Evolutionary conservation across 2,797 vertebrate species (phyloP).

Genomic region (Takifugu ocellatus): DNA sequence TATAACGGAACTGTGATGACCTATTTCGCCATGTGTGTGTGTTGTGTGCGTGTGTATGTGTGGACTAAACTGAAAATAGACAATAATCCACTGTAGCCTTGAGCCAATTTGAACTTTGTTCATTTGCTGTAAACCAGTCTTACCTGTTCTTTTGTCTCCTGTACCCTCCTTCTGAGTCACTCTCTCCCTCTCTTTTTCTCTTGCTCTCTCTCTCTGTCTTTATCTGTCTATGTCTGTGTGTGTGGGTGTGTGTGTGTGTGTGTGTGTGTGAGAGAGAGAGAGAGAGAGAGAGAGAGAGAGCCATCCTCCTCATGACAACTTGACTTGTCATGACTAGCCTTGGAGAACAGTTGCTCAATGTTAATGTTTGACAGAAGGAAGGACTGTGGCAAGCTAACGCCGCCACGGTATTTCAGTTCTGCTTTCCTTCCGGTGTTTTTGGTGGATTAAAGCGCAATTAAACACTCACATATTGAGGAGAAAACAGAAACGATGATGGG

Average conservation of each 20-base stretch:
- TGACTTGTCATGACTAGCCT: slow-evolving; percentile 69
- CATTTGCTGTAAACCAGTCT: slow-evolving; percentile 67
- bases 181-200: background rate
- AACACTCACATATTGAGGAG: background rate
- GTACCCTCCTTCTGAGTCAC: slow-evolving; percentile 7
- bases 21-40: too few relatives aligned
- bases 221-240: background rate
- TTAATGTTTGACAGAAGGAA: slow-evolving; percentile 77
- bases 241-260: background rate
- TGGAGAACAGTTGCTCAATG: slow-evolving; percentile 65
- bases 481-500: background rate
- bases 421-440: slow-evolving; percentile 28
- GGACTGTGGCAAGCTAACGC: slow-evolving; percentile 29
- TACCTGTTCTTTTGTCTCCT: slow-evolving; percentile 55
- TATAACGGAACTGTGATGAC: too few relatives aligned
- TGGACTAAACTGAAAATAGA: too few relatives aligned
- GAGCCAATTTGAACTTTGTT: slow-evolving; percentile 20
- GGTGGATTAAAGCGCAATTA: background rate
- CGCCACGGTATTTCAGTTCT: slow-evolving; percentile 43
- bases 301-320: slow-evolving; percentile 49
- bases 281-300: slow-evolving; percentile 16
- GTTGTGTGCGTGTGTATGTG: too few relatives aligned
- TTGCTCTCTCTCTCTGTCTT: too few relatives aligned
- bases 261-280: slow-evolving; percentile 1
- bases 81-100: background rate